phyloP scores from a whole-genome alignment of 2,113 vertebrate species.

The Dissostichus mawsoni region DNA sequence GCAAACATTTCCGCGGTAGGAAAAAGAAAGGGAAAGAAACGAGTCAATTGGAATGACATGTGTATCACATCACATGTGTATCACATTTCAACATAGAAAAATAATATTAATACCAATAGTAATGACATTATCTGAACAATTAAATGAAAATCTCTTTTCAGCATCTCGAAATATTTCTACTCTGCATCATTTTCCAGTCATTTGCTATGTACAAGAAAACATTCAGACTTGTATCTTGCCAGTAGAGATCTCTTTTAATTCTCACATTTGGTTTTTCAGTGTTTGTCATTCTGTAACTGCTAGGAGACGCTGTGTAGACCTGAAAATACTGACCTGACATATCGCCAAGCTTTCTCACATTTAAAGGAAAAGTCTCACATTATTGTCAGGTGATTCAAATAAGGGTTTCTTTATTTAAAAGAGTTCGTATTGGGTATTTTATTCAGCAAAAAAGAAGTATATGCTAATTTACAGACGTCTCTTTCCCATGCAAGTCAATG shows the following conservation, averaged over 20 bases:
- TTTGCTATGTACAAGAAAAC: constrained; percentile 65
- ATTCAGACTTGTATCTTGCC: constrained; percentile 68
- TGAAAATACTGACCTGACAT: constrained; percentile 21
- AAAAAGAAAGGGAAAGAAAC: constrained; percentile 46
- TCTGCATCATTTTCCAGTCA: constrained; percentile 12
- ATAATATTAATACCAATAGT: constrained; percentile 56
- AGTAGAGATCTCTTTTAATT: constrained; percentile 29
- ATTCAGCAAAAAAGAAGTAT: too few species aligned
- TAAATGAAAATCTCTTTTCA: constrained; percentile 76
- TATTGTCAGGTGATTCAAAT: not conserved
- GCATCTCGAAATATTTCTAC: constrained; percentile 54
- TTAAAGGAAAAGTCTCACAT: constrained; percentile 12
- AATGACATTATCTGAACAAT: constrained; percentile 52
- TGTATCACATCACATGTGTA: constrained; percentile 46
- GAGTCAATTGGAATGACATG: constrained; percentile 45
- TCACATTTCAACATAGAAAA: constrained; percentile 70
- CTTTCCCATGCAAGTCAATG: too few species aligned
- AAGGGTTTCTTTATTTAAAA: too few species aligned
- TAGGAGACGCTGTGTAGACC: constrained; percentile 3
- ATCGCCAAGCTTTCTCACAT: not conserved
- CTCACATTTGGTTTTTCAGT: constrained; percentile 68
- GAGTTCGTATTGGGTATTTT: too few species aligned
- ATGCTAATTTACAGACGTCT: too few species aligned
- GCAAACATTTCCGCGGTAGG: constrained; percentile 65
- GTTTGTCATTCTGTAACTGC: constrained; percentile 39